A percentile compares a stretch with the other conserved stretches of the same genome.
These are phyloP conservation scores for Bombus balteatus DNA, from an alignment of 1,140 invertebrate species.

Conservation along the genomic window DNA sequence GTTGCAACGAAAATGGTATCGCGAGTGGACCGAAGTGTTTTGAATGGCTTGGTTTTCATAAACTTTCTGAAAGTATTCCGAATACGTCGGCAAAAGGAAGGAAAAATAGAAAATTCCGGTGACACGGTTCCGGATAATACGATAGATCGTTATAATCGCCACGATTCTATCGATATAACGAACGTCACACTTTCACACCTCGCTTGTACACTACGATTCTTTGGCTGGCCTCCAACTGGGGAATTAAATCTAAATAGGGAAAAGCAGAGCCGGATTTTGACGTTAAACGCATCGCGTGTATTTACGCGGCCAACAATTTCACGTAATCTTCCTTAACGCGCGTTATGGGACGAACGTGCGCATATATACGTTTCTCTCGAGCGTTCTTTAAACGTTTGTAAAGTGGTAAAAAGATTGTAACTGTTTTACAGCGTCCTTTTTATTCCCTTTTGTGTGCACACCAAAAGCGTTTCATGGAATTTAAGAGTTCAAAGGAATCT, in stretches of 20 bases:
- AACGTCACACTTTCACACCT: conserved; percentile 7
- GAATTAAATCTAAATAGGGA: conserved; percentile 68
- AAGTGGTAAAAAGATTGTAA: not conserved
- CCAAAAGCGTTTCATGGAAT: too few species aligned
- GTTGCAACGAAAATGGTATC: not conserved
- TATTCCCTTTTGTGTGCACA: not conserved
- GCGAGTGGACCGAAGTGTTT: too few species aligned
- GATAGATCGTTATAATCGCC: not conserved
- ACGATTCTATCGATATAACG: not conserved
- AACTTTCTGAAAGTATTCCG: too few species aligned
- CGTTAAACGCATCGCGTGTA: conserved; percentile 17
- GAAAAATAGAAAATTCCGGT: not conserved
- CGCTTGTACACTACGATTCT: conserved; percentile 13
- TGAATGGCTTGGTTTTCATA: too few species aligned
- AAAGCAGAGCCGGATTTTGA: conserved; percentile 28
- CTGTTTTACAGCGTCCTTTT: not conserved
- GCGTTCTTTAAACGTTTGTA: not conserved
- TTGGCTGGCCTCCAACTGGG: conserved; percentile 55
- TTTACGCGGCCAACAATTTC: conserved; percentile 17
- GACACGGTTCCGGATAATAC: not conserved
- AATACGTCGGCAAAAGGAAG: not conserved
- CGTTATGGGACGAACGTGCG: too few species aligned
- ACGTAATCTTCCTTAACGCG: not conserved
- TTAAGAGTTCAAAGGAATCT: too few species aligned
- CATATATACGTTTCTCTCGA: not conserved